Percentiles rank a stretch among this genome's conserved stretches.
These are phyloP conservation scores for Macquaria ambigua DNA, from an alignment of 2,113 vertebrate species.

Conservation along the genomic window DNA sequence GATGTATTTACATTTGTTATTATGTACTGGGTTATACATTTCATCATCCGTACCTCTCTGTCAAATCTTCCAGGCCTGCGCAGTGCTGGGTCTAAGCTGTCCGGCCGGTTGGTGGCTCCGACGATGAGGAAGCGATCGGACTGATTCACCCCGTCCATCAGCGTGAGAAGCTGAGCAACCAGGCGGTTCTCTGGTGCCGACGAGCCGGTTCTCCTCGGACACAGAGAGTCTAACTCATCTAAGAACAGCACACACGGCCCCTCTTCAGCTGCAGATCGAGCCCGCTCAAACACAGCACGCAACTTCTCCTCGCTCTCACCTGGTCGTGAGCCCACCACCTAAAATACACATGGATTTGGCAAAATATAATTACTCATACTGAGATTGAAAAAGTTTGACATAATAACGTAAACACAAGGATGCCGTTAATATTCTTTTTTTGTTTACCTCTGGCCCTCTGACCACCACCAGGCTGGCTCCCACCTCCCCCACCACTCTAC, in stretches of 20 bases:
- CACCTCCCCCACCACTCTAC: slow-evolving; percentile 84
- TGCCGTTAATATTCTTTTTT: neutral
- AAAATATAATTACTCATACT: neutral
- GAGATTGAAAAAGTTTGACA: neutral
- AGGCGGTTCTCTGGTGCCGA: slow-evolving; percentile 89
- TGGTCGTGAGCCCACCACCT: slow-evolving; percentile 90
- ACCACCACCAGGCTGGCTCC: slow-evolving; percentile 88
- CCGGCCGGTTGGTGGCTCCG: slow-evolving; percentile 91
- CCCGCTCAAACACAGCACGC: slow-evolving; percentile 86
- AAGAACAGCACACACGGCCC: slow-evolving; percentile 92
- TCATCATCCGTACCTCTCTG: slow-evolving; percentile 87
- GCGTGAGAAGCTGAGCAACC: slow-evolving; percentile 93
- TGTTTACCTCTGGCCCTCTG: slow-evolving; percentile 83
- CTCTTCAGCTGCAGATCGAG: slow-evolving; percentile 82
- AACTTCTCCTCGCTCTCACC: slow-evolving; percentile 94
- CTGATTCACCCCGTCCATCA: slow-evolving; percentile 89
- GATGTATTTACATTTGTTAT: neutral
- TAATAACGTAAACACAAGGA: neutral
- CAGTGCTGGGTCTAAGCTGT: slow-evolving; percentile 91
- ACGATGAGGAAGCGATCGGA: slow-evolving; percentile 86
- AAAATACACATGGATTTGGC: neutral
- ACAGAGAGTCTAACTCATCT: slow-evolving; percentile 95
- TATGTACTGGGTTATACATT: neutral
- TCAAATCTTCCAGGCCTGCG: slow-evolving; percentile 95
- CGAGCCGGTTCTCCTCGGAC: slow-evolving; percentile 85